Conservation (phyloP, 2,113 vertebrate species). For the Athene cunicularia region DNA sequence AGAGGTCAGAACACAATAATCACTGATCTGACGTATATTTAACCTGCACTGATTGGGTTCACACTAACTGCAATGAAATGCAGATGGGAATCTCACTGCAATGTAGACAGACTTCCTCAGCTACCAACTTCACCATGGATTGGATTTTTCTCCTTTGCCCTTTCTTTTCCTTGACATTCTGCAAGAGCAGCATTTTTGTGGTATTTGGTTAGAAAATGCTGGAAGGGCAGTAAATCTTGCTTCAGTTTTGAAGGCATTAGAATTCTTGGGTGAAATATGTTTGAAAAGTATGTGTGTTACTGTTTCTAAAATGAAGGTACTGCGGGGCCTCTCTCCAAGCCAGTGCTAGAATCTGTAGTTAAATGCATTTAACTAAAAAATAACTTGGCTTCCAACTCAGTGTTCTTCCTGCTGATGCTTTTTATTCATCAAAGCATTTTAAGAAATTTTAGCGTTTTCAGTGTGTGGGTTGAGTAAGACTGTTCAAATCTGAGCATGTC, state of each 20-base stretch:
- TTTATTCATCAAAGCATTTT: background rate
- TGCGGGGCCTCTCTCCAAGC: background rate
- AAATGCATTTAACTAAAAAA: background rate
- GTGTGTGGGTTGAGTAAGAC: background rate
- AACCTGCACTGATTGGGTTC: constrained; percentile 51
- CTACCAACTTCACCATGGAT: background rate
- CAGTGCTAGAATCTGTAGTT: background rate
- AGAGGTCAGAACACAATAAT: constrained; percentile 23
- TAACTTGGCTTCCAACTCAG: background rate
- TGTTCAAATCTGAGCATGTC: background rate
- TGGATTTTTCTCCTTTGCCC: constrained; percentile 40
- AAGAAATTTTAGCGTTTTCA: background rate
- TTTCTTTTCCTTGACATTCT: constrained; percentile 44
- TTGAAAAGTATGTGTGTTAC: background rate
- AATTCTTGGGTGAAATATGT: background rate
- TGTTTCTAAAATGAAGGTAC: background rate
- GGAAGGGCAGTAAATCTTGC: background rate
- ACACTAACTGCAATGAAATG: background rate
- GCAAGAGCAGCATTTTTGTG: constrained; percentile 29
- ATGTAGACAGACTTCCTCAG: background rate
- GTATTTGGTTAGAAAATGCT: constrained; percentile 38
- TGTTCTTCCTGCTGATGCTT: background rate
- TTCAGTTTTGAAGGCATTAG: background rate
- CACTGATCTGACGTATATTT: background rate
- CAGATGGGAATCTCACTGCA: constrained; percentile 4